Evolutionary conservation across 2,113 vertebrate species (phyloP).

Genomic region (Chitala chitala): DNA sequence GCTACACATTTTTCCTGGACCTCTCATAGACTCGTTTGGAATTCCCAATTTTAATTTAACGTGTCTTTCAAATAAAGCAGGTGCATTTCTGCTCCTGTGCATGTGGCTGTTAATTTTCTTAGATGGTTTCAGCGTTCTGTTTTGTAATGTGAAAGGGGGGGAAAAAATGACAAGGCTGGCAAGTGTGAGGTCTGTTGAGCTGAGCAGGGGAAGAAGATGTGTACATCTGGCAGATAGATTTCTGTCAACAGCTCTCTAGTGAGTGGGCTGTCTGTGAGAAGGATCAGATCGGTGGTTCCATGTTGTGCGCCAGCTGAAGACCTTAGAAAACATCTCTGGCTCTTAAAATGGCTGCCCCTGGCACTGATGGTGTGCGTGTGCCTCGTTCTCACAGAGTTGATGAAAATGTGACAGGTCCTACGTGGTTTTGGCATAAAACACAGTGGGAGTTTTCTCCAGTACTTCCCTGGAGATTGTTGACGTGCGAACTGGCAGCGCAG

Average conservation of each 20-base stretch:
- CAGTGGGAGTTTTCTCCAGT: conserved; percentile 53
- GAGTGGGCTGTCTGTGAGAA: conserved; percentile 63
- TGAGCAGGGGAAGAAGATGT: conserved; percentile 48
- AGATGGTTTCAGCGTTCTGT: conserved; percentile 39
- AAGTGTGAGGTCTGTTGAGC: conserved; percentile 51
- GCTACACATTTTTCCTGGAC: conserved; percentile 62
- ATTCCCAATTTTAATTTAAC: conserved; percentile 39
- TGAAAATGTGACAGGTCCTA: conserved; percentile 82
- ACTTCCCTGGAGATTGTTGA: conserved; percentile 55
- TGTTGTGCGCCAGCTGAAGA: conserved; percentile 80
- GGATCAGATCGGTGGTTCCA: conserved; percentile 83
- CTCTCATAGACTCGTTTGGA: conserved; percentile 48
- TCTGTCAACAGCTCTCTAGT: conserved; percentile 68
- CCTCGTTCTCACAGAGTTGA: conserved; percentile 83
- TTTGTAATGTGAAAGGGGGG: conserved; percentile 45
- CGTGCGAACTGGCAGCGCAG: conserved; percentile 66
- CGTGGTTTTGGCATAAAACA: conserved; percentile 72
- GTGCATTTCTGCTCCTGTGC: conserved; percentile 32
- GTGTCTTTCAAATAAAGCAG: conserved; percentile 24
- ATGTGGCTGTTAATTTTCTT: conserved; percentile 21
- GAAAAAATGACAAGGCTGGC: conserved; percentile 33
- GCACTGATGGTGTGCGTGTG: conserved; percentile 84
- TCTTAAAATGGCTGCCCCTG: conserved; percentile 95
- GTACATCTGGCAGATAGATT: conserved; percentile 68
- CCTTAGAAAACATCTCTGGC: conserved; percentile 66